A percentile compares a stretch with the other conserved stretches of the same genome.
phyloP scores from a whole-genome alignment of 2,797 vertebrate genomes.

The Pteropus rufus region DNA sequence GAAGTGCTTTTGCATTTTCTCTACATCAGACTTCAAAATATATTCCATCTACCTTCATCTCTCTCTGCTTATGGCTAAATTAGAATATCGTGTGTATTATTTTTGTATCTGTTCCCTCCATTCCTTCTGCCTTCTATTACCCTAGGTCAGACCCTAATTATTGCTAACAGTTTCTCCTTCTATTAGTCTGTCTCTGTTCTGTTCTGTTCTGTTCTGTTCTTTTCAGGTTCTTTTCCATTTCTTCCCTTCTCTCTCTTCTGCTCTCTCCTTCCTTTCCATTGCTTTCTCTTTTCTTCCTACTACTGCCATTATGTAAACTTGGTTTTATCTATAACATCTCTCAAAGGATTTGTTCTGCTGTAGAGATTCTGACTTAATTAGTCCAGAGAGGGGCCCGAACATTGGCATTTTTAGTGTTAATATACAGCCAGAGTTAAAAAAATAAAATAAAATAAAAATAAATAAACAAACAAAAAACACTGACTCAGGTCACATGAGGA shows the following conservation, averaged over 20 bases:
- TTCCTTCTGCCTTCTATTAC: neutral
- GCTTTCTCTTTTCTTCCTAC: neutral
- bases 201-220: neutral
- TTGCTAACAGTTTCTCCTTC: neutral
- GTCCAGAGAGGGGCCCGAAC: too few species aligned
- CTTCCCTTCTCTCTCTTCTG: neutral
- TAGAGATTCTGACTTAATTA: neutral
- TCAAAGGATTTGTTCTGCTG: neutral
- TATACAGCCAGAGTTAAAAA: neutral
- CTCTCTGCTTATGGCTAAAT: neutral
- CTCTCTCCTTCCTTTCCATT: neutral
- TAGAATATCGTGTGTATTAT: neutral
- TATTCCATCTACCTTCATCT: neutral
- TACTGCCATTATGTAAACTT: neutral
- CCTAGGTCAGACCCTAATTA: neutral
- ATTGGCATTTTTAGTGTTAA: neutral
- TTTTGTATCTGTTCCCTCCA: neutral
- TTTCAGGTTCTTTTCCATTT: neutral
- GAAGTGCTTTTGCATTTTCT: neutral
- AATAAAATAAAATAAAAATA: too few species aligned
- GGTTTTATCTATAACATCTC: neutral
- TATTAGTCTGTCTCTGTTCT: neutral
- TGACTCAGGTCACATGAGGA: neutral
- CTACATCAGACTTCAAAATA: neutral
- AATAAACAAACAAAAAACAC: neutral